A percentile compares a stretch with the other conserved stretches of the same genome.
Conservation (phyloP, 2,797 vertebrate species). For the Mustela erminea region DNA sequence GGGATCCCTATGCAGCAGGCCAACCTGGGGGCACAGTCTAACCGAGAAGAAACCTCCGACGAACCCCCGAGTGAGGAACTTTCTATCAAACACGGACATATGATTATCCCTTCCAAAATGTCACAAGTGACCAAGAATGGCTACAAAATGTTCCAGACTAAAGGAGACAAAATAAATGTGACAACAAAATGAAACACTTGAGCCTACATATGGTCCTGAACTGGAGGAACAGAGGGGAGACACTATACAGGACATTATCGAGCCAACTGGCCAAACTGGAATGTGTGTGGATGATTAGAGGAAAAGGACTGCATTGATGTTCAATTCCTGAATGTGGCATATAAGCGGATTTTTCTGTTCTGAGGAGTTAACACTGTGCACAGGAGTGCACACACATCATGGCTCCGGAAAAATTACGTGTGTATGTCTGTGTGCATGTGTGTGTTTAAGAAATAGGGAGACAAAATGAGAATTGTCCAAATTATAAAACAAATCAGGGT, state of each 20-base stretch:
- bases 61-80: not conserved
- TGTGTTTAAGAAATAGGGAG: not conserved
- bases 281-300: not conserved
- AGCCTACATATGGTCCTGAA: not conserved
- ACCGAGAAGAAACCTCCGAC: not conserved
- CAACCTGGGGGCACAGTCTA: not conserved
- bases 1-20: not conserved
- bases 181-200: not conserved
- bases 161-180: constrained; percentile 1
- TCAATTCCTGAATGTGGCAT: constrained; percentile 37
- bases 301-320: not conserved
- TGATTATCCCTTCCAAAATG: not conserved
- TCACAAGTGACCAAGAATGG: not conserved
- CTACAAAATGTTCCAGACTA: not conserved
- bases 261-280: constrained; percentile 14
- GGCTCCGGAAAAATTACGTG: not conserved
- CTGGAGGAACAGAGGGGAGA: not conserved
- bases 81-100: not conserved
- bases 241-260: not conserved
- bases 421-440: not conserved
- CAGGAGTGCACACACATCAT: not conserved
- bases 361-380: not conserved
- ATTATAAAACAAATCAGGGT: not conserved
- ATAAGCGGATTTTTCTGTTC: not conserved
- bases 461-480: not conserved